Evolutionary conservation across 2,797 vertebrate species (phyloP), one percentile per base, ranked within the genome.

Genomic region (Sebastolobus altivelis): DNA sequence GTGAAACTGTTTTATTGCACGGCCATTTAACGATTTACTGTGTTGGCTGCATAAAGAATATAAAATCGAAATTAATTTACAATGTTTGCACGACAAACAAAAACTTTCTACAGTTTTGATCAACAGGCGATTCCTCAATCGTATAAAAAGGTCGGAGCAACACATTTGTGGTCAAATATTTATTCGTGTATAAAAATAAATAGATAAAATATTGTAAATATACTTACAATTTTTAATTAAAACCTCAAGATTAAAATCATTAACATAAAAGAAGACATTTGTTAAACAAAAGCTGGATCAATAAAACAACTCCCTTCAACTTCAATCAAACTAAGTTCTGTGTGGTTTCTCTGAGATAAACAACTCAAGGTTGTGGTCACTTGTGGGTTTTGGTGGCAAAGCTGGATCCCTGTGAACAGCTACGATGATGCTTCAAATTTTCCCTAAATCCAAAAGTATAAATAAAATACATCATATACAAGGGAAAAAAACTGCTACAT

Each of bases 141-240:
- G 38, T 63, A 35, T 4, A 52, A 33, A 63, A 43, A 71, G 14
- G 25, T 25, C 25, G 25, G 1, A 29, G 20, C 7, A 70, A 8
- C 2, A 35, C 1, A 63, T 43, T 61, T 80, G 55, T 71, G 27
- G 55, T 77, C 80, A 87, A 83, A 91, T 92, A 94, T 95, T 94
- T 94, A 95, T 94, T 95, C 2, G 43, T 66, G 18, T 85, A 43
- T 71, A 83, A 80, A 87, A 93, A 90, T 93, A 91, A 92, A 92
- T 93, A 90, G 59, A 89, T 91, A 91, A 92, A 89, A 91, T 87
- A 88, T 85, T 91, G 87, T 91, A 91, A 88, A 93, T 87, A 87
- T 87, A 79, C 65, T 91, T 90, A 92, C 83, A 93, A 88, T 29
- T 85, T 72, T 79, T 35, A 77, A 75, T 87, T 79, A 76, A 90